These are phyloP conservation scores for Drymonia ruficornis DNA, from an alignment of 2,888 invertebrate genomes.

Conservation along the genomic window DNA sequence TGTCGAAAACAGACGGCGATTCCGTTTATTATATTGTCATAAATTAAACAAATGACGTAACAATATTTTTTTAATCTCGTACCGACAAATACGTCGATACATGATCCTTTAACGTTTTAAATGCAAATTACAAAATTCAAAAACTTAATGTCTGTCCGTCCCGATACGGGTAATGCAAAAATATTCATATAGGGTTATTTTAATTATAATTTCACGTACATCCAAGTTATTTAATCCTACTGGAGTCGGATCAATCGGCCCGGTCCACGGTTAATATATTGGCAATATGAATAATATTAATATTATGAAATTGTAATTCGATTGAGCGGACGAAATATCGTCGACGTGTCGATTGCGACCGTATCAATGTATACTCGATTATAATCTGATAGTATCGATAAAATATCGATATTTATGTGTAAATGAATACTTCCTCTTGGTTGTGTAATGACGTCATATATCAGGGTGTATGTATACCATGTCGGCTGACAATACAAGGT, in stretches of 20 bases:
- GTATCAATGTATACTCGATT: constrained; percentile 19
- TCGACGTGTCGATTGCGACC: constrained; percentile 28
- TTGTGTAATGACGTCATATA: no score
- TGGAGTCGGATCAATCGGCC: constrained; percentile 48
- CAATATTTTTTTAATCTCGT: constrained; percentile 23
- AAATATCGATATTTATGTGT: no score
- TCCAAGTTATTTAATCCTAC: constrained; percentile 59
- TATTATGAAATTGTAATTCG: constrained; percentile 50
- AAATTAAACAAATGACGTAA: constrained; percentile 22
- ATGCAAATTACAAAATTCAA: constrained; percentile 64
- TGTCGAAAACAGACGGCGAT: neutral
- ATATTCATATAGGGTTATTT: constrained; percentile 63
- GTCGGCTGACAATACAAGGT: no score
- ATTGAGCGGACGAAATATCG: constrained; percentile 47
- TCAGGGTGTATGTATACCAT: no score
- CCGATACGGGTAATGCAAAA: constrained; percentile 46
- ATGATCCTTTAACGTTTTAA: constrained; percentile 52
- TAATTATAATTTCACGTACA: constrained; percentile 68
- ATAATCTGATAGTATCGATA: neutral
- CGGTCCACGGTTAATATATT: constrained; percentile 32
- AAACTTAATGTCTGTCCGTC: constrained; percentile 57
- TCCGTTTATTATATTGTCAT: constrained; percentile 5
- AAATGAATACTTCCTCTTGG: no score
- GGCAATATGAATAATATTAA: constrained; percentile 50
- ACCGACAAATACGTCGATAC: constrained; percentile 24